phyloP scores from a whole-genome alignment of 2,888 invertebrate species.

The Macrophya alboannulata region DNA sequence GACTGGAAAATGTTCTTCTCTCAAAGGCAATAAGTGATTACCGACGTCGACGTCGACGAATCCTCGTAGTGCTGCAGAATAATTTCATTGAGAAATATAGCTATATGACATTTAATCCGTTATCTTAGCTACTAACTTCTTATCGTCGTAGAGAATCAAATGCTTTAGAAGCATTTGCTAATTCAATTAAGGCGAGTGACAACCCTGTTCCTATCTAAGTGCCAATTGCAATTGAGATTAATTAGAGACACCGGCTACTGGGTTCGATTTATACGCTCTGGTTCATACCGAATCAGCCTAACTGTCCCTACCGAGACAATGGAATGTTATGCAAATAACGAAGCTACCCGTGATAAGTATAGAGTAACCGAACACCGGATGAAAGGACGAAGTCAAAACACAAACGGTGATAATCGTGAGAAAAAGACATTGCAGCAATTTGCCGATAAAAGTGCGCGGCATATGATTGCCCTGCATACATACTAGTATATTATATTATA shows the following conservation, averaged over 20 bases:
- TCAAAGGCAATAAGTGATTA: not conserved
- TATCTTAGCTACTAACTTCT: slow-evolving; percentile 12
- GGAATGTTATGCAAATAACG: slow-evolving; percentile 75
- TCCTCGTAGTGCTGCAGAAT: not conserved
- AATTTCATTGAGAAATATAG: slow-evolving; percentile 8
- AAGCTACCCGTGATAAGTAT: slow-evolving; percentile 53
- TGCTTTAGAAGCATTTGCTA: slow-evolving; percentile 28
- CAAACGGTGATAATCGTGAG: slow-evolving; percentile 44
- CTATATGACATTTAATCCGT: not conserved
- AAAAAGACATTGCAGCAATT: slow-evolving; percentile 40
- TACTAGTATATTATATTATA: not conserved
- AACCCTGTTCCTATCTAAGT: slow-evolving; percentile 39
- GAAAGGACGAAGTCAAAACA: slow-evolving; percentile 75
- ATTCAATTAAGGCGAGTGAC: not conserved
- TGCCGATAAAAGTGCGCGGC: slow-evolving; percentile 41
- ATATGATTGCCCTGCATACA: slow-evolving; percentile 6
- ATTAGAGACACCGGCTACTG: slow-evolving; percentile 36
- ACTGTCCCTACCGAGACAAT: slow-evolving; percentile 64
- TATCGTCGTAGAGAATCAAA: slow-evolving; percentile 20
- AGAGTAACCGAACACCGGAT: slow-evolving; percentile 75
- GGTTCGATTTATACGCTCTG: slow-evolving; percentile 46
- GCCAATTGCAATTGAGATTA: slow-evolving; percentile 47
- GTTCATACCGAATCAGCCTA: slow-evolving; percentile 29
- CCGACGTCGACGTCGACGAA: not conserved
- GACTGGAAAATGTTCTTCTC: not conserved